phyloP scores from a whole-genome alignment of 2,113 vertebrate species.

The Alexandromys fortis region DNA sequence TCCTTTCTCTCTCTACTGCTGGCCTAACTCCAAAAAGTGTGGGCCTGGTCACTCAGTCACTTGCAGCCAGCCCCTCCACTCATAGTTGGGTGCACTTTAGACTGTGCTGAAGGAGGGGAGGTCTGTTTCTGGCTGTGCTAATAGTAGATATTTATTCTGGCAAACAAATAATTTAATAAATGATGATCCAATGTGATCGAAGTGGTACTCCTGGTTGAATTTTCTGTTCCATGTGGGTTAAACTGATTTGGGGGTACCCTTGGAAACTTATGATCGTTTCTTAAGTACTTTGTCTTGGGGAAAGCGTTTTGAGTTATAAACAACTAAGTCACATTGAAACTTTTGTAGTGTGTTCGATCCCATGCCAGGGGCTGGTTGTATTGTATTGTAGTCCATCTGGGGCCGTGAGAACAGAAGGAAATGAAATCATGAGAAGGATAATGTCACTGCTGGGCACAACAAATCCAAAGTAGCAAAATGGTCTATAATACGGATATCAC shows the following conservation, averaged over 20 bases:
- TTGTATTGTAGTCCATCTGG: conserved; percentile 48
- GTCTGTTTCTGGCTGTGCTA: not conserved
- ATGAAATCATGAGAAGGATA: conserved; percentile 63
- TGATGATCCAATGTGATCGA: not conserved
- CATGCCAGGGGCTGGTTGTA: not conserved
- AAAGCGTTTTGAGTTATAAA: conserved; percentile 36
- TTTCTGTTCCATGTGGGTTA: not conserved
- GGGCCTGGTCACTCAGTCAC: not conserved
- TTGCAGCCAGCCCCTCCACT: not conserved
- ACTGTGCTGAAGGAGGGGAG: not conserved
- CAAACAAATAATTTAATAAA: conserved; percentile 16
- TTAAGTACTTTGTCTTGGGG: not conserved
- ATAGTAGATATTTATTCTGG: not conserved
- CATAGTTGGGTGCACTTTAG: not conserved
- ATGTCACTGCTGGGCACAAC: conserved; percentile 34
- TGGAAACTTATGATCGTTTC: conserved; percentile 36
- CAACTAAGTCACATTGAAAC: conserved; percentile 14
- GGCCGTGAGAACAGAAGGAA: conserved; percentile 50
- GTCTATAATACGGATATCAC: conserved; percentile 2
- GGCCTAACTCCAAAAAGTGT: not conserved
- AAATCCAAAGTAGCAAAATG: conserved; percentile 61
- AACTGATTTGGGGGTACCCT: conserved; percentile 22
- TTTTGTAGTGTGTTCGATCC: not conserved
- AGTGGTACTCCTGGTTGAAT: not conserved
- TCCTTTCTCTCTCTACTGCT: not conserved